Base-by-base conservation (phyloP, 1,140 invertebrate genomes). In the Brachionus rotundiformis region DNA sequence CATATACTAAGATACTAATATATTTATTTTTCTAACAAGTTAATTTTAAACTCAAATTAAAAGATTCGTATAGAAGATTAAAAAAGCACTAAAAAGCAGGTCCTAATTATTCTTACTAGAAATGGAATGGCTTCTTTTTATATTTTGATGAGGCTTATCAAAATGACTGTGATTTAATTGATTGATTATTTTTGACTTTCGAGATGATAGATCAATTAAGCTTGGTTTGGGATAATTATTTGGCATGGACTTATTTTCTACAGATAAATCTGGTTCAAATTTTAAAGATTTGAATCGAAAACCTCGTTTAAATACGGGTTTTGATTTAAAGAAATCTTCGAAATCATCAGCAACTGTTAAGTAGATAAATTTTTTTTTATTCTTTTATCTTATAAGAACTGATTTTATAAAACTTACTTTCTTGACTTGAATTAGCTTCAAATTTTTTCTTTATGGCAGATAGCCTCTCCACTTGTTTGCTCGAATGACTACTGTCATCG, bases 301-400 rank as follows among this genome's bases (percentile, higher is more conserved):
- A 25, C 19, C 39, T 41, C 68, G 68, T 73, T 41, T 73, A 44
- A 41, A 41, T 13, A 73, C 16, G 3, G 68, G 39, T 27, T 73
- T 73, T 10, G 68, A 73, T 73, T 73, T 73, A 25, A 73, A 73
- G n/a, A 73, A 73, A 25, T 73, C 68, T 25, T 73, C 36, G 44
- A 73, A 73, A 8, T 73, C 68, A 44, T 73, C 39, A 68, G n/a
- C 63, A 36, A 31, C 1, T 27, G 13, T n/a, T n/a, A 68, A 63
- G 5, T 10, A 68, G 31, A 68, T 7, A 33, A 33, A 19, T 33
- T 33, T 19, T 36, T 16, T 33, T 33, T 68, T 68, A 16, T 68
- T 33, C 10, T 33, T 33, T 68, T 68, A 16, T 68, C 16, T 31
- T 4, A 0, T 33, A 39, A 68, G 23, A 23, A 27, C 6, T 41